Evolutionary conservation across 2,888 invertebrate genomes (phyloP).

Genomic region (Teleogryllus oceanicus): DNA sequence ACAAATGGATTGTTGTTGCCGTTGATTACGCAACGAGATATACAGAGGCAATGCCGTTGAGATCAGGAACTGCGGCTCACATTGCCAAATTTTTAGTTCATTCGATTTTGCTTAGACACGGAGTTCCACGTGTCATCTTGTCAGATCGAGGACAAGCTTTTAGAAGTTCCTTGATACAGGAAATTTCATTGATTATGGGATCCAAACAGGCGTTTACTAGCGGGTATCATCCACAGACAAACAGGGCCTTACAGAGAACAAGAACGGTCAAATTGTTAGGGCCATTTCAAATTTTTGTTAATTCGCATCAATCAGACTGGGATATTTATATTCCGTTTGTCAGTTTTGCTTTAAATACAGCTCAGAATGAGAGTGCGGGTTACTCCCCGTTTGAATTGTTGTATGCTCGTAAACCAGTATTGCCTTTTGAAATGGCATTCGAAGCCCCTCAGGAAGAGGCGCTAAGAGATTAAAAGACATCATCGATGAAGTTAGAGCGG

Average conservation of each 20-base stretch:
- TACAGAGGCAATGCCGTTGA: constrained; percentile 38
- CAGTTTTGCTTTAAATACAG: background rate
- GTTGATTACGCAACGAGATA: constrained; percentile 38
- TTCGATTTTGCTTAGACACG: constrained; percentile 37
- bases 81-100: constrained; percentile 37
- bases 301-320: constrained; percentile 11
- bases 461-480: background rate
- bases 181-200: background rate
- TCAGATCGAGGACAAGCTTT: constrained; percentile 38
- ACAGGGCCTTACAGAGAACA: constrained; percentile 23
- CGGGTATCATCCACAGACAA: constrained; percentile 27
- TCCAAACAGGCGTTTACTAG: constrained; percentile 3
- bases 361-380: background rate
- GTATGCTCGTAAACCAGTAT: background rate
- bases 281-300: background rate
- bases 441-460: background rate
- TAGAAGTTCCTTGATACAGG: constrained; percentile 28
- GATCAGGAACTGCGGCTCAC: constrained; percentile 37
- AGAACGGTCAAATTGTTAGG: background rate
- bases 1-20: constrained; percentile 39
- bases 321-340: background rate
- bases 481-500: background rate
- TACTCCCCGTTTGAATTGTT: background rate
- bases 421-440: background rate
- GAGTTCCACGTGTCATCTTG: constrained; percentile 35